Evolutionary conservation across 2,797 vertebrate genomes (phyloP).

Genomic region (Telmatherina bonti): DNA sequence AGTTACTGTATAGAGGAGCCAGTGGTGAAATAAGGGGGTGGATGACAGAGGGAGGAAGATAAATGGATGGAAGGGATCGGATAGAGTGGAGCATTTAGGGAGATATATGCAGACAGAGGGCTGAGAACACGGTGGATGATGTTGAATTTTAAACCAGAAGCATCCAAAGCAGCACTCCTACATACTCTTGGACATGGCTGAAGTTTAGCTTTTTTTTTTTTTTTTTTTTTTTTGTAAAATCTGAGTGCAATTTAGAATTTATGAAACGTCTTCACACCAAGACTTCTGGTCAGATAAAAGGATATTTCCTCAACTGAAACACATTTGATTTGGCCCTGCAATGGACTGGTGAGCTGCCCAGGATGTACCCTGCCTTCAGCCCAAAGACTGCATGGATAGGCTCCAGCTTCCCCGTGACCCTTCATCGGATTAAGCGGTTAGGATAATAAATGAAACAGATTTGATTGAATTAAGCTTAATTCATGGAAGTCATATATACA

Average conservation of each 20-base stretch:
- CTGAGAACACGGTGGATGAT: slow-evolving; percentile 47
- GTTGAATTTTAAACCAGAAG: slow-evolving; percentile 45
- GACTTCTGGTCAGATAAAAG: background rate
- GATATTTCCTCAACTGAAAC: background rate
- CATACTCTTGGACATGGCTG: background rate
- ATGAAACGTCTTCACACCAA: background rate
- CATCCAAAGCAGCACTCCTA: slow-evolving; percentile 15
- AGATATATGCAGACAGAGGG: slow-evolving; percentile 66
- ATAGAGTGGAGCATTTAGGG: slow-evolving; percentile 70
- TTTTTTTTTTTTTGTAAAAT: background rate
- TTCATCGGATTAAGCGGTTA: too few species aligned
- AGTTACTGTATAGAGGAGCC: slow-evolving; percentile 63
- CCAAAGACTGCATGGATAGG: too few species aligned
- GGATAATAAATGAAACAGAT: too few species aligned
- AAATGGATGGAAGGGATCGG: slow-evolving; percentile 66
- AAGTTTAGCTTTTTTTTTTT: background rate
- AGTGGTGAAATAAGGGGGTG: slow-evolving; percentile 49
- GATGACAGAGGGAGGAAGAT: slow-evolving; percentile 69
- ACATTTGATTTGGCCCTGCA: too few species aligned
- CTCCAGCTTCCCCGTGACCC: too few species aligned
- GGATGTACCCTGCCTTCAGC: too few species aligned
- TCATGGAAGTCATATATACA: too few species aligned
- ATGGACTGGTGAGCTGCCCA: too few species aligned
- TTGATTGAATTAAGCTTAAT: too few species aligned
- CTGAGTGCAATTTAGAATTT: background rate